Conservation (phyloP, 2,113 vertebrate genomes). For the Setophaga coronata region DNA sequence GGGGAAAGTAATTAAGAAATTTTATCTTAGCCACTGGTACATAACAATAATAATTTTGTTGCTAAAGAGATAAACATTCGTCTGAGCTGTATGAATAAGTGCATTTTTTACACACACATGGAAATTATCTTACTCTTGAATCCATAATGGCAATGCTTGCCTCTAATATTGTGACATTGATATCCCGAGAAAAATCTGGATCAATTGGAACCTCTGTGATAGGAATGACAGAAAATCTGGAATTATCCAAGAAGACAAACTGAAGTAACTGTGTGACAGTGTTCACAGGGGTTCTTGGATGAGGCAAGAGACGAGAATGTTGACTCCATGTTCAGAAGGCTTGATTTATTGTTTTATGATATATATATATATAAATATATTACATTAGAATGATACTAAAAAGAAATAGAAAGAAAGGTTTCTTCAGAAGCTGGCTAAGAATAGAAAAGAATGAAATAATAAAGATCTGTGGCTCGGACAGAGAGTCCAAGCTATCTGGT, state of each 20-base stretch:
- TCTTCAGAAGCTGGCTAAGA: too few relatives aligned
- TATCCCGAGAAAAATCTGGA: not conserved
- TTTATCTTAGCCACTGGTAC: not conserved
- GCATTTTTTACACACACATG: not conserved
- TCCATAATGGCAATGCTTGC: rapidly evolving
- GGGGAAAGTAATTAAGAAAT: not conserved
- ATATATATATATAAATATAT: too few relatives aligned
- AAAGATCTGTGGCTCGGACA: too few relatives aligned
- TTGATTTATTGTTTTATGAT: too few relatives aligned
- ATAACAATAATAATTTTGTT: not conserved
- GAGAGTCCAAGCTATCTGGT: too few relatives aligned
- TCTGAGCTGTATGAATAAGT: not conserved
- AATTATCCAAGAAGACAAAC: not conserved
- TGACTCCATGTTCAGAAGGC: too few relatives aligned
- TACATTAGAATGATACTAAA: too few relatives aligned
- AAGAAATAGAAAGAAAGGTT: too few relatives aligned
- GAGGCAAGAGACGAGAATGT: too few relatives aligned
- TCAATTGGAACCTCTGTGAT: not conserved
- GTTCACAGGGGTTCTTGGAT: too few relatives aligned
- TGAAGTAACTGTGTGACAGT: not conserved
- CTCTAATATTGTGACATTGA: not conserved
- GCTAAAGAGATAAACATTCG: not conserved
- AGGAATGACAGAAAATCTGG: not conserved
- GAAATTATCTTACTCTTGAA: not conserved
- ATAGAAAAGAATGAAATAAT: too few relatives aligned